phyloP scores from a whole-genome alignment of 2,113 vertebrate species.

The Amblyornis subalaris region DNA sequence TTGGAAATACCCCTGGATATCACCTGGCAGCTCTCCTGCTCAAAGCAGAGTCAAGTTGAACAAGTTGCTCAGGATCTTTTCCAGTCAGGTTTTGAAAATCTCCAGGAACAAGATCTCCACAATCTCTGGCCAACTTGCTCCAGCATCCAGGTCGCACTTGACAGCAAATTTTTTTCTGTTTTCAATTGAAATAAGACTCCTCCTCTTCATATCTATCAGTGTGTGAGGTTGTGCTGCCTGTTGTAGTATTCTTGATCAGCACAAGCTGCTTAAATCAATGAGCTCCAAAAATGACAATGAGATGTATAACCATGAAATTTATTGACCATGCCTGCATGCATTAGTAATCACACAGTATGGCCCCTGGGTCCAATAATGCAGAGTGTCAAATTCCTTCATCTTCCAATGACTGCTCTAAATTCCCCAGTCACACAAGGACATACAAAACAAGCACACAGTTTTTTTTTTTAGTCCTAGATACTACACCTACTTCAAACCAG shows the following conservation, averaged over 20 bases:
- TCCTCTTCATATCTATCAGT: background rate
- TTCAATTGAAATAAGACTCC: background rate
- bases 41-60: background rate
- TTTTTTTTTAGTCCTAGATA: background rate
- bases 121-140: background rate
- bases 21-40: background rate
- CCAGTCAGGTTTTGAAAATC: background rate
- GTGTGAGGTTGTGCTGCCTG: background rate
- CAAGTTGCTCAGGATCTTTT: background rate
- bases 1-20: background rate
- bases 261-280: slow-evolving; percentile 14
- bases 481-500: background rate
- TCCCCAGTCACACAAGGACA: slow-evolving; percentile 10
- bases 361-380: slow-evolving; percentile 34
- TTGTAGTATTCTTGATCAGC: background rate
- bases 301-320: slow-evolving; percentile 35
- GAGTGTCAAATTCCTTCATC: slow-evolving; percentile 21
- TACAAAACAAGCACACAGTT: background rate
- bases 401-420: background rate
- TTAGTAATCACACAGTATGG: slow-evolving; percentile 32
- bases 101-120: background rate
- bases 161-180: background rate
- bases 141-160: background rate
- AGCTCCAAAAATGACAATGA: slow-evolving; percentile 26
- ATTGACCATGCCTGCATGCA: slow-evolving; percentile 33